Evolutionary conservation across 2,888 invertebrate genomes (phyloP), one percentile per base, ranked within the genome.

Genomic region (Cheilosia vernalis): DNA sequence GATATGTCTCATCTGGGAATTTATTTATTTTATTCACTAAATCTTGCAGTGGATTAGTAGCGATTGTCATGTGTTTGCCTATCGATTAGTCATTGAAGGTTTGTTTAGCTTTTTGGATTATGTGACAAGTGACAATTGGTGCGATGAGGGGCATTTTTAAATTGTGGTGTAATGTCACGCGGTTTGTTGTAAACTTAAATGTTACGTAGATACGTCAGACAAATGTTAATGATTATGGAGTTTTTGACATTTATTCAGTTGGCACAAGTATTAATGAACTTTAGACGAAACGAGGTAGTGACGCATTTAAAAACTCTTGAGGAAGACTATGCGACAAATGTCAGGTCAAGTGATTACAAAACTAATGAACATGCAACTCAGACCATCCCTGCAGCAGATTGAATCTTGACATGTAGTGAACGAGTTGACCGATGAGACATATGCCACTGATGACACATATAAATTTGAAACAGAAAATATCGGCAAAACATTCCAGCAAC

Each of bases 121-220:
- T 81, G 58, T 70, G 77, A 70, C 56, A 63, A 47, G 24, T 17
- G 42, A 58, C 47, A 19, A 47, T 17, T 47, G 24, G 7, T 4
- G 24, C 10, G 70, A 21, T 51, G 51, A 76, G 63, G 44, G 69
- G 69, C 63, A 64, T 77, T 64, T 40, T 7, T 30, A 63, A 24
- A 33, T 9, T 58, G 49, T 79, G 33, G 64, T 79, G 64, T 73
- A 79, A 73, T 79, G 64, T 70, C 61, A 70, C 47, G 19, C 21
- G 51, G 47, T 70, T 33, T 17, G 15, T 40, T 66, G 49, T 37
- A 19, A 53, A 58, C 37, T 19, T 13, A 63, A 78, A 70, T 70
- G 63, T 66, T 30, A 44, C 19, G 55, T 42, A 27, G 13, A 33
- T 6, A 30, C 10, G 47, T 7, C 5, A 19, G n/a, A 40, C 47